Evolutionary conservation across 2,113 vertebrate species (phyloP), one percentile per base, ranked within the genome.

Genomic region (Mungos mungo): DNA sequence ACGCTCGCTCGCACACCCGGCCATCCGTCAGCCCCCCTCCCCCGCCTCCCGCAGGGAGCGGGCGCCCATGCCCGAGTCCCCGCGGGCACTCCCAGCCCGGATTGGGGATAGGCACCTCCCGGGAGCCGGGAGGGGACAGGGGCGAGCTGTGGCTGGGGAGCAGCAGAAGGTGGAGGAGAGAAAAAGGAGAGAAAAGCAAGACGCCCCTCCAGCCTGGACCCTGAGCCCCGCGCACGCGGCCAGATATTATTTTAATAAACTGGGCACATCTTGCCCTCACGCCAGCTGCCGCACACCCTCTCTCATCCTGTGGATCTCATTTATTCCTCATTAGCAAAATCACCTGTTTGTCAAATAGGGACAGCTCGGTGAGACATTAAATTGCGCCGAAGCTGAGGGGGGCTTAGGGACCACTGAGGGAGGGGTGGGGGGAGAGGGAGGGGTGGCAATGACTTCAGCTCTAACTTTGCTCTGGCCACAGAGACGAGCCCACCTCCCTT

Each of bases 331-430:
- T 99, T 99, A 99, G 98, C 98, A 97, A 98, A 99, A 98, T 99
- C 99, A 99, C 99, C 99, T 99, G 99, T 99, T 99, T 99, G 98
- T 99, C 99, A 98, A 99, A 98, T 98, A 98, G 98, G 98, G 98
- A 97, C 98, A 98, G 98, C 98, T 98, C 96, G 69, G 97, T 45
- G 98, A 98, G 98, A 98, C 98, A 97, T 98, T 97, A 98, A 98
- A 98, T 98, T 87, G 98, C 72, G 65, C 7, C 9, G 97, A 96
- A 91, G 98, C 98, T 77, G 96, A 92, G 0, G 16, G 89, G 94
- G 96, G 97, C 89, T 93, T 80, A 95, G 97, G 97, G 97, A 96
- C 95, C 0, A 0, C 0, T 3, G 93, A 2, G 2, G 92, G 95
- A 52, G 33, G n/a, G 82, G 33, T 0, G 1, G 65, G 27, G 27